phyloP scores from a whole-genome alignment of 2,888 invertebrate species.

The Pyrocoelia pectoralis region DNA sequence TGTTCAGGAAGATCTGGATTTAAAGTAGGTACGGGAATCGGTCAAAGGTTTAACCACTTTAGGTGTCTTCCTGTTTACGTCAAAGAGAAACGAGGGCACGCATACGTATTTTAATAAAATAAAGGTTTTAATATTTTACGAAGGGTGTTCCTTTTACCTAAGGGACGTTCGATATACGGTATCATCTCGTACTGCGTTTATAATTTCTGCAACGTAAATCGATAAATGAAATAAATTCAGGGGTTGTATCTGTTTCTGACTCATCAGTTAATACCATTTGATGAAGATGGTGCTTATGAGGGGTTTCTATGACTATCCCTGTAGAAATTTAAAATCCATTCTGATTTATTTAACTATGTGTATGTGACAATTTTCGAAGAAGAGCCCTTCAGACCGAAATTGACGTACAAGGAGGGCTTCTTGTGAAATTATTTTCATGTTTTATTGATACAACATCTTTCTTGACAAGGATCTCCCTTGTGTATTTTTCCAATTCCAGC shows the following conservation, averaged over 20 bases:
- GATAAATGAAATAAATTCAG: constrained; percentile 18
- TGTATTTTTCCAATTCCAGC: constrained; percentile 20
- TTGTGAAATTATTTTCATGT: constrained; percentile 16
- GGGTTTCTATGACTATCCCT: constrained; percentile 25
- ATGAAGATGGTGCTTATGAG: constrained; percentile 24
- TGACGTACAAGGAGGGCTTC: neutral
- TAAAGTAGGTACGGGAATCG: neutral
- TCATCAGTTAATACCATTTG: constrained; percentile 24
- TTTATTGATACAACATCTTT: constrained; percentile 18
- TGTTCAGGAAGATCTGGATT: constrained; percentile 13
- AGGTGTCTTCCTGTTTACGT: constrained; percentile 8
- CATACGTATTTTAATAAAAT: neutral
- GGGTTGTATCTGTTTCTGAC: constrained; percentile 31
- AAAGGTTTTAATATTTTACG: constrained; percentile 8
- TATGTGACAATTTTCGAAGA: constrained; percentile 17
- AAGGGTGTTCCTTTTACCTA: neutral
- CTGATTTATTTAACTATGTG: constrained; percentile 15
- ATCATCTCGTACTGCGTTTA: constrained; percentile 32
- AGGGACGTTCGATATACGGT: constrained; percentile 37
- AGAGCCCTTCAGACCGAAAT: neutral
- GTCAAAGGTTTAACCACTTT: constrained; percentile 14
- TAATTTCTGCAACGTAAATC: neutral
- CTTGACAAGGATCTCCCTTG: constrained; percentile 10
- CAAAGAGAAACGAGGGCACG: neutral
- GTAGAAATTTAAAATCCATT: constrained; percentile 17